phyloP scores from a whole-genome alignment of 1,140 invertebrate species.

The Pseudomyrmex sp. region DNA sequence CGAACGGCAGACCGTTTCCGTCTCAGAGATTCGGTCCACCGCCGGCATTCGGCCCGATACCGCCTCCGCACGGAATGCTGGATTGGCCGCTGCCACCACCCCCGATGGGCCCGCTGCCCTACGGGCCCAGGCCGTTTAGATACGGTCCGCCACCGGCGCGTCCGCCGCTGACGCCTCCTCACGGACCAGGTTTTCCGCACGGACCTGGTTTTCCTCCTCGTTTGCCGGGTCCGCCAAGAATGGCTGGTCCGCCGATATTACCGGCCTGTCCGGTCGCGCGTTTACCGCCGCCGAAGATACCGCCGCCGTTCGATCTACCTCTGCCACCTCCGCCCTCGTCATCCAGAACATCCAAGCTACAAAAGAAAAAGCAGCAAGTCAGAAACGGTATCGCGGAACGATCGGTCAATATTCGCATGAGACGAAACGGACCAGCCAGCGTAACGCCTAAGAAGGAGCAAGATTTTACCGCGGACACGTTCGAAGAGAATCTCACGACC shows the following conservation, averaged over 20 bases:
- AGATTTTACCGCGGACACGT: conserved; percentile 79
- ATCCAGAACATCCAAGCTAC: conserved; percentile 7
- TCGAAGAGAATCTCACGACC: conserved; percentile 75
- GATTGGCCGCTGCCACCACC: conserved; percentile 60
- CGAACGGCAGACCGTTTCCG: conserved; percentile 59
- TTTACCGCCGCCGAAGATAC: conserved; percentile 68
- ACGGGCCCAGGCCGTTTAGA: conserved; percentile 59
- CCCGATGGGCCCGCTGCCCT: conserved; percentile 62
- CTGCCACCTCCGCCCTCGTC: conserved; percentile 15
- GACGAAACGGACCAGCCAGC: conserved; percentile 16
- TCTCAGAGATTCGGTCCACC: conserved; percentile 66
- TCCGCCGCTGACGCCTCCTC: conserved; percentile 63
- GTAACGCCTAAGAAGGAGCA: conserved; percentile 69
- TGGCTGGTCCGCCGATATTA: conserved; percentile 58
- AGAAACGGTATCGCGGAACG: conserved; percentile 31
- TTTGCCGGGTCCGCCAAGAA: conserved; percentile 60
- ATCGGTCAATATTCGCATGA: not conserved
- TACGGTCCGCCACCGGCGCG: conserved; percentile 68
- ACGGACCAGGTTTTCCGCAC: conserved; percentile 64
- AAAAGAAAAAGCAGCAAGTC: conserved; percentile 50
- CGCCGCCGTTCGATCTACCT: conserved; percentile 42
- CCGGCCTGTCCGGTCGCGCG: conserved; percentile 54
- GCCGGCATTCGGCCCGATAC: conserved; percentile 64
- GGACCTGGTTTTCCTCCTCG: conserved; percentile 63
- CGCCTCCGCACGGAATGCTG: conserved; percentile 55